phyloP scores from a whole-genome alignment of 2,888 invertebrate genomes.

The Lysandra bellargus region DNA sequence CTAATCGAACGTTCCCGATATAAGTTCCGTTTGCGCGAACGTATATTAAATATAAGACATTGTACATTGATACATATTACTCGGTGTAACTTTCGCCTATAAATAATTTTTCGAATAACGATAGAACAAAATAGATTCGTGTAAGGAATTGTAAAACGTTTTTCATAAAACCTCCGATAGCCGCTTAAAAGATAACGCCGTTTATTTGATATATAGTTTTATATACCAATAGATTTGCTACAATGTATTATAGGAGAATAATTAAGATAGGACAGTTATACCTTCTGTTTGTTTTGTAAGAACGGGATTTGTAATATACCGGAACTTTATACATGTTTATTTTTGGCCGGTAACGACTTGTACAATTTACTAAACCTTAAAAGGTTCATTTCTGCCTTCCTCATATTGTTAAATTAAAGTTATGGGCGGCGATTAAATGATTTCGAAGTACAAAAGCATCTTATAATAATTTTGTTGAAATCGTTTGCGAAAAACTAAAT shows the following conservation, averaged over 20 bases:
- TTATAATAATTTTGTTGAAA: slow-evolving; percentile 3
- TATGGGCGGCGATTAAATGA: slow-evolving; percentile 32
- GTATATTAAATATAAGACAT: slow-evolving; percentile 40
- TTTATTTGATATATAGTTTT: slow-evolving; percentile 43
- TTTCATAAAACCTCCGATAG: slow-evolving; percentile 42
- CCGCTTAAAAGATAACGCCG: slow-evolving; percentile 39
- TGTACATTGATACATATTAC: slow-evolving; percentile 42
- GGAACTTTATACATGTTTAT: slow-evolving; percentile 36
- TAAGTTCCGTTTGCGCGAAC: slow-evolving; percentile 42
- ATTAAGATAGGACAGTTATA: slow-evolving; percentile 41
- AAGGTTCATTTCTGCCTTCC: background rate
- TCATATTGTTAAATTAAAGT: background rate
- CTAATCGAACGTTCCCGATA: slow-evolving; percentile 39
- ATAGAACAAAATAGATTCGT: slow-evolving; percentile 45
- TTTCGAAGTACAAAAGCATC: slow-evolving; percentile 33
- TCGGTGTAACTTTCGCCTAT: slow-evolving; percentile 46
- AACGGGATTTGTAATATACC: slow-evolving; percentile 44
- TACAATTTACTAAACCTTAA: slow-evolving; percentile 28
- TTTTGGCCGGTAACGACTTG: slow-evolving; percentile 29
- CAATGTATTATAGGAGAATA: slow-evolving; percentile 41
- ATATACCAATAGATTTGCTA: slow-evolving; percentile 44
- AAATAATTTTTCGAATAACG: slow-evolving; percentile 46
- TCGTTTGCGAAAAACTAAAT: slow-evolving; percentile 21
- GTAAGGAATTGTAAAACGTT: slow-evolving; percentile 44
- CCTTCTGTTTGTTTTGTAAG: slow-evolving; percentile 41